Evolutionary conservation across 2,888 invertebrate genomes (phyloP).

Genomic region (Meghimatium bilineatum): DNA sequence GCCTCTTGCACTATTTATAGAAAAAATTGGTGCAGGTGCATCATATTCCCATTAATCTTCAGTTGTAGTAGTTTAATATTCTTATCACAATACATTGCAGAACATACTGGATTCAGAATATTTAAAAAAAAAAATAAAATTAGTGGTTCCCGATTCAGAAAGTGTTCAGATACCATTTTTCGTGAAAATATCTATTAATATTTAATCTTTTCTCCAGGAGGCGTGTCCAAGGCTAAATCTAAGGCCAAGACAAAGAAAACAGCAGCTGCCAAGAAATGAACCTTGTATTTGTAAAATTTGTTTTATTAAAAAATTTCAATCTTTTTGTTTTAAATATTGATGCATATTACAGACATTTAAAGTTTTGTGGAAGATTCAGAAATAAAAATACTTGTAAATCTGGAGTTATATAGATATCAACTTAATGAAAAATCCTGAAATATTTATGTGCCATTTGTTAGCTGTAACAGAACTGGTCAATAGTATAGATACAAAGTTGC

Average conservation of each 20-base stretch:
- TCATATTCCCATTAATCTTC: no score
- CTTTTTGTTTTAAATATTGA: conserved; percentile 14
- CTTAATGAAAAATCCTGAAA: neutral
- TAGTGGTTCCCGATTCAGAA: no score
- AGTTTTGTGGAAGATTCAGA: neutral
- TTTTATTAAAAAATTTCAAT: neutral
- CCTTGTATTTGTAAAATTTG: neutral
- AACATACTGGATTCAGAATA: no score
- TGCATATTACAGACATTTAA: conserved; percentile 20
- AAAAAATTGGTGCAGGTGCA: no score
- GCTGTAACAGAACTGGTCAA: neutral
- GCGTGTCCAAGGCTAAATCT: conserved; percentile 43
- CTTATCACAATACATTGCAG: no score
- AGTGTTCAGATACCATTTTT: no score
- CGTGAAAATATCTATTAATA: no score
- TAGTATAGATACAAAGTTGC: neutral
- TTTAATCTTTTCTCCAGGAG: conserved; percentile 31
- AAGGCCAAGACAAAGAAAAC: conserved; percentile 43
- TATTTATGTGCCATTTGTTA: neutral
- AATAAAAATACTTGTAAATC: no score
- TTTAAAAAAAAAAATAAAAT: no score
- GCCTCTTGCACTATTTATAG: no score
- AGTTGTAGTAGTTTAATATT: no score
- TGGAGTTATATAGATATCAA: neutral
- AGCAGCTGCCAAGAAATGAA: conserved; percentile 39